Evolutionary conservation across 2,113 vertebrate genomes (phyloP), one percentile per base, ranked within the genome.

Genomic region (Fulmarus glacialis): DNA sequence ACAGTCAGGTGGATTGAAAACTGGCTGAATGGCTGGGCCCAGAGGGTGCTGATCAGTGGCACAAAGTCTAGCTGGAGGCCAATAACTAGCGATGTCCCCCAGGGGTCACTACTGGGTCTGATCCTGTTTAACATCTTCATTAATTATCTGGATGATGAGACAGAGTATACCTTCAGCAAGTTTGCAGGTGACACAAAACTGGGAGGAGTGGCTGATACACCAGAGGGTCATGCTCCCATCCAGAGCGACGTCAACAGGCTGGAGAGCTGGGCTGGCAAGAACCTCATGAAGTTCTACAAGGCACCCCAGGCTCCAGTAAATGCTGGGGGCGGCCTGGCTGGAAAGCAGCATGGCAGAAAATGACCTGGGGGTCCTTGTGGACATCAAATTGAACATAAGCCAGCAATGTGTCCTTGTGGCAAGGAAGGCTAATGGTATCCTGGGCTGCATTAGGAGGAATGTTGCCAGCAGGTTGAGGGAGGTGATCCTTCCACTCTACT

Each of bases 191-290:
- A 53, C 73, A 36, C 23, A 72, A 86, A 86, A 29, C 20, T 58
- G 29, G 3, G 5, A 32, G 29, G 30, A 47, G 29, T 13, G 24
- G 21, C 40, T 89, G 29, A 32, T 68, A 34, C 6, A 77, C 17
- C 59, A 87, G 21, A 22, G 5, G 8, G 4, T n/a, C 0, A 0
- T 58, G 64, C 4, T 87, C 7, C 32, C 22, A 42, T 32, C 19
- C 26, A 60, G 59, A 79, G 13, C 3, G 5, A 52, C 36, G 20
- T 60, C 2, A 2, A 38, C 55, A 78, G 34, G 14, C 34, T 90
- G 55, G 36, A 90, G 12, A 96, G 92, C 87, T 34, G 34, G 18
- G 9, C 30, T 74, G 45, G 15, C 20, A 64, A 29, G 27, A 89
- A 48, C 5, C 18, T 75, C 29, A 53, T 74, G 5, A 67, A 83